Evolutionary conservation across 2,113 vertebrate species (phyloP).

Genomic region (Melanerpes formicivorus): DNA sequence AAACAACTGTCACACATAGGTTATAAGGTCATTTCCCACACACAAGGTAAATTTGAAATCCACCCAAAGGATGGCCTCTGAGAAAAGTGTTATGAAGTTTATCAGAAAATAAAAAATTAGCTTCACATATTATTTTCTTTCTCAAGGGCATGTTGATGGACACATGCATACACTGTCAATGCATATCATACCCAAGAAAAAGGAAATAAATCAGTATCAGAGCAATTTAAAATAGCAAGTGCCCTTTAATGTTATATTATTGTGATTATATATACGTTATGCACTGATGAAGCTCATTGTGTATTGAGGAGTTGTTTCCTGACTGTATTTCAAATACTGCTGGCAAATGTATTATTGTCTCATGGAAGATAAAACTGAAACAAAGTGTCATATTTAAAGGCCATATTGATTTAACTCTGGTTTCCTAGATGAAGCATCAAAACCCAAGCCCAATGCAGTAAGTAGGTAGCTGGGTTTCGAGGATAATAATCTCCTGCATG

Average conservation of each 20-base stretch:
- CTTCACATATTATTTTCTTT: slow-evolving; percentile 72
- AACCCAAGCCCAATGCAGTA: background rate
- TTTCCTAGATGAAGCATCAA: background rate
- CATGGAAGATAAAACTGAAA: background rate
- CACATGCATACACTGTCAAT: slow-evolving; percentile 30
- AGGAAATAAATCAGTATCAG: background rate
- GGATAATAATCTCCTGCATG: no score
- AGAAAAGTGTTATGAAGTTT: slow-evolving; percentile 69
- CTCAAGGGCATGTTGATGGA: slow-evolving; percentile 76
- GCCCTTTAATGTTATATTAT: slow-evolving; percentile 21
- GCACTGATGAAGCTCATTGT: background rate
- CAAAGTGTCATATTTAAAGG: background rate
- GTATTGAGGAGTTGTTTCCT: background rate
- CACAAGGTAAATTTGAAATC: slow-evolving; percentile 76
- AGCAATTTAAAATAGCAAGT: slow-evolving; percentile 36
- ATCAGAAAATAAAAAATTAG: slow-evolving; percentile 74
- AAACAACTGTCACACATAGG: slow-evolving; percentile 77
- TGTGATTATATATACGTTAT: background rate
- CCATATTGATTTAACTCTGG: background rate
- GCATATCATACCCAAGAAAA: background rate
- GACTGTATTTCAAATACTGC: background rate
- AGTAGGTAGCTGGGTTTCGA: background rate
- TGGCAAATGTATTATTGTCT: background rate
- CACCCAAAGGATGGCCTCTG: slow-evolving; percentile 63
- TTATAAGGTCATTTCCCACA: slow-evolving; percentile 82